Percentiles rank a stretch among this genome's conserved stretches.
phyloP scores from a whole-genome alignment of 2,888 invertebrate genomes.

The Agrypnus murinus region DNA sequence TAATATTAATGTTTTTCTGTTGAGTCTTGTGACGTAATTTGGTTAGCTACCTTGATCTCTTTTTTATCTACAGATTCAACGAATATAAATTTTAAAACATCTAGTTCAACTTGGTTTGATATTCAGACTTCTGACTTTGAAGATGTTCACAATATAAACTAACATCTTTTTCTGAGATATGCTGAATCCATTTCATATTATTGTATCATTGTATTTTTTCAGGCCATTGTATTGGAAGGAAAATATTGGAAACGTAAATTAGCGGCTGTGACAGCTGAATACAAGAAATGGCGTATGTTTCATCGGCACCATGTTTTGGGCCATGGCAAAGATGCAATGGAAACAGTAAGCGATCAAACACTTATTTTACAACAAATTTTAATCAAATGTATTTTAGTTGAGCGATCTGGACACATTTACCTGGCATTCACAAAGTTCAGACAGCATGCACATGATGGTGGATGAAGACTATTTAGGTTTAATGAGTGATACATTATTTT shows the following conservation, averaged over 20 bases:
- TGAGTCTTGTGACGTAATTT: no score
- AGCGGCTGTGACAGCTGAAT: slow-evolving; percentile 97
- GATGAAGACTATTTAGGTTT: slow-evolving; percentile 91
- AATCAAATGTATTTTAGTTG: slow-evolving; percentile 74
- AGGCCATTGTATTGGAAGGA: slow-evolving; percentile 98
- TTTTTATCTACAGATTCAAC: no score
- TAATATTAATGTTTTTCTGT: no score
- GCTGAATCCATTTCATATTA: no score
- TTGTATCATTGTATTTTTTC: slow-evolving; percentile 63
- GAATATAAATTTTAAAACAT: no score
- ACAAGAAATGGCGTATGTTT: slow-evolving; percentile 98
- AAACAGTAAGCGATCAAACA: slow-evolving; percentile 76
- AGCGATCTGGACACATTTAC: slow-evolving; percentile 84
- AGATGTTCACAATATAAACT: no score
- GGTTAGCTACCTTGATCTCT: no score
- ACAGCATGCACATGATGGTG: slow-evolving; percentile 83
- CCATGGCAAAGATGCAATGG: slow-evolving; percentile 83
- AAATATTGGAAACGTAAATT: slow-evolving; percentile 99
- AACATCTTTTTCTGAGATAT: no score
- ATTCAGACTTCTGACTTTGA: no score
- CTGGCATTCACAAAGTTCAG: slow-evolving; percentile 81
- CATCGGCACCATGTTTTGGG: slow-evolving; percentile 87
- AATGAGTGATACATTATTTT: slow-evolving; percentile 93
- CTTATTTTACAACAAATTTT: not conserved
- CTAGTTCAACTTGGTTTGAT: no score